Base-by-base conservation (phyloP, 2,888 invertebrate genomes). In the Acholoe squamosa region DNA sequence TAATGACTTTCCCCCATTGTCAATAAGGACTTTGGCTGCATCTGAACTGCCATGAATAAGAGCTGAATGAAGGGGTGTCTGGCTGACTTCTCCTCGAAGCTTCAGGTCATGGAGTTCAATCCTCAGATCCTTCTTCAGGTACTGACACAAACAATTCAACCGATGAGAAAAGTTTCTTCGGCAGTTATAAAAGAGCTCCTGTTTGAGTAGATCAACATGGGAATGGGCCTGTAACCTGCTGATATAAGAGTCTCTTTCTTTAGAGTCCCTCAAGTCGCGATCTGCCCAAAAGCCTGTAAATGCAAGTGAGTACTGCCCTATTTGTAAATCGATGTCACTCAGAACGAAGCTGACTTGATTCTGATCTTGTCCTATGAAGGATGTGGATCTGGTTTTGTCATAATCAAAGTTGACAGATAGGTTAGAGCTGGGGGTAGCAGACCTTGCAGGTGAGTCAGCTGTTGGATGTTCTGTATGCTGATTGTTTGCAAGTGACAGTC, bases 81-180 rank as follows among this genome's bases (percentile, higher is more conserved):
- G 77, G 16, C 90, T 34, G 12, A 95, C 95, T 61, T 97, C 97
- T 93, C 96, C 96, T 92, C 97, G 97, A 92, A 97, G 96, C 92
- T 96, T 96, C 95, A 97, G 97, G 94, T 97, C 97, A 95, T 97
- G 97, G 90, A 98, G 96, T 92, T 97, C 96, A 0, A 95, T 95
- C 1, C 97, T 97, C 0, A 98, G 96, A 92, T 95, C 95, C 89
- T 97, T 97, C 25, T 96, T 96, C 31, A 96, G 95, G 91, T 97
- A 96, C 84, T 98, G 96, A 84, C 95, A 96, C 93, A 71, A 16
- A 1, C 5, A 14, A 28, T 28, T 1, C 14, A 71, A 28, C 3
- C 71, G 25, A 5, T 28, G 25, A 22, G 28, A 22, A 71, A 71
- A 71, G 71, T 71, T 71, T 25, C 71, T 5, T 28, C 71, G 25